A percentile compares a stretch with the other conserved stretches of the same genome.
Evolutionary conservation across 1,140 invertebrate genomes (phyloP).

Genomic region (Orussus abietinus): DNA sequence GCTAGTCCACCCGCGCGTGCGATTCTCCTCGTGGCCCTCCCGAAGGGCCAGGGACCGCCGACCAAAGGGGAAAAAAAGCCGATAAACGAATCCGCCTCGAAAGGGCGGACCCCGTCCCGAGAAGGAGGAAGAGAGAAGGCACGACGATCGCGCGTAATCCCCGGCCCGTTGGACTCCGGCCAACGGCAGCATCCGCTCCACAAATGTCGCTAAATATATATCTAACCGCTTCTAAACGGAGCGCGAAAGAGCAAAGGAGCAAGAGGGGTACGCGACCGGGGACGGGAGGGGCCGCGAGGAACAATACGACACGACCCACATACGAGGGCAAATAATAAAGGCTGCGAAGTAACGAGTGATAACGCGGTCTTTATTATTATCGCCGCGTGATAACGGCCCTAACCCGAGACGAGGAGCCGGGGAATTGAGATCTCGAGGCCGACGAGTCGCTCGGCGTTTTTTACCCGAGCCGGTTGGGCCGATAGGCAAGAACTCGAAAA

Average conservation of each 20-base stretch:
- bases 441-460: too few species aligned
- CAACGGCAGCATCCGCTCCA: constrained; percentile 42
- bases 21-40: too few species aligned
- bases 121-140: constrained; percentile 8
- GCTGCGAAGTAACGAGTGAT: constrained; percentile 28
- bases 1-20: too few species aligned
- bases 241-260: not conserved
- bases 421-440: too few species aligned
- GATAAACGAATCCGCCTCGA: too few species aligned
- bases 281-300: constrained; percentile 3
- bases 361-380: constrained; percentile 29
- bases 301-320: constrained; percentile 15
- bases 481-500: too few species aligned
- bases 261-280: too few species aligned
- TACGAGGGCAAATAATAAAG: constrained; percentile 26
- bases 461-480: too few species aligned
- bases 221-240: constrained; percentile 27
- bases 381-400: constrained; percentile 8
- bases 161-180: constrained; percentile 26
- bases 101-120: constrained; percentile 4
- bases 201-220: constrained; percentile 47
- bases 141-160: constrained; percentile 12
- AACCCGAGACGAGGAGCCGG: too few species aligned
- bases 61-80: too few species aligned
- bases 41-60: too few species aligned